Evolutionary conservation across 2,888 invertebrate species (phyloP), one percentile per base, ranked within the genome.

Genomic region (Drosophila phalerata): DNA sequence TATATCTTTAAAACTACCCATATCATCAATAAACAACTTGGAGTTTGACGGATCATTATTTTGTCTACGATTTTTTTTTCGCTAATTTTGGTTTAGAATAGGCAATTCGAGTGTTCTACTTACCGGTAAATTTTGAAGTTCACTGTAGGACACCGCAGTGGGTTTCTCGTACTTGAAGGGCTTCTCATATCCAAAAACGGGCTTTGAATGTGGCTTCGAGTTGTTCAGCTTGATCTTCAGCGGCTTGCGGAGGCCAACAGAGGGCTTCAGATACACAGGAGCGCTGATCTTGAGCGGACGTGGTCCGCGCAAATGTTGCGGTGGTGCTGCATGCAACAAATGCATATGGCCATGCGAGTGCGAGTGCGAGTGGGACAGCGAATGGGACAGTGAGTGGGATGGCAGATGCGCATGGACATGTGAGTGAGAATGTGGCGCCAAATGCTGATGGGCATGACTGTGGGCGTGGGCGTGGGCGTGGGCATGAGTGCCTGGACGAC

Each of bases 111-210:
- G 28, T 47, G 5, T n/a, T 11, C 10, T 48, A 85, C 89, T 90
- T 85, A 92, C 92, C 79, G 91, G 91, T 58, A 90, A 73, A 47
- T 90, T 83, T 52, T 91, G 91, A 15, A 89, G 66, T 49, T 91
- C 91, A 15, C 87, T 85, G 58, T 73, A 90, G 34, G 82, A 61
- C n/a, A 82, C 73, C 5, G 79, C 71, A 32, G 90, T 85, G 8
- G 92, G 92, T 42, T 90, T 92, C 61, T 92, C 92, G 34, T 91
- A 92, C 57, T 90, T 88, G 45, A 91, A 90, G n/a, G 92, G 91
- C 60, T 91, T 91, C 17, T 90, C 91, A 28, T 88, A 90, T 30
- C 88, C 87, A 11, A 82, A 79, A 1, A 70, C 62, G 1, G 91
- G 91, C 66, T 84, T 88, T 0, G 72, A 32, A 19, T 89, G 85